Conservation (phyloP, 2,797 vertebrate genomes). For the Intellagama lesueurii region DNA sequence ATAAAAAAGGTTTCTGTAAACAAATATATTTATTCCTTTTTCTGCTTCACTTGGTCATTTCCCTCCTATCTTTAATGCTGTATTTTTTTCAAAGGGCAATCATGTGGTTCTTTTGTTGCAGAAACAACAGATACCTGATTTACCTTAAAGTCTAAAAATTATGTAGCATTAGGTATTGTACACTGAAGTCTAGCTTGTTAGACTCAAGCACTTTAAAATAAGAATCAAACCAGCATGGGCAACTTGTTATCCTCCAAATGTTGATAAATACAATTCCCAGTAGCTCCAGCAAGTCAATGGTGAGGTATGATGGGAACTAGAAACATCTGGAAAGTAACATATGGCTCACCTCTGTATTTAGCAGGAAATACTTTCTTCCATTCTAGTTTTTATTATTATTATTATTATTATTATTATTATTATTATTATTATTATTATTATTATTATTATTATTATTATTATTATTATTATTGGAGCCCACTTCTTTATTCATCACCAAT, state of each 20-base stretch:
- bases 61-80: not conserved
- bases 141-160: not conserved
- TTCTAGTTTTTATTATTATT: no score
- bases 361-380: not conserved
- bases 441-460: no score
- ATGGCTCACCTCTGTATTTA: not conserved
- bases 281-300: not conserved
- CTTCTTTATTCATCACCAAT: no score
- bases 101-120: not conserved
- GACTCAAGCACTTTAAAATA: not conserved
- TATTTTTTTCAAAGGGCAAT: not conserved
- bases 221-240: not conserved
- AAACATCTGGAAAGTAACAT: not conserved
- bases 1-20: not conserved
- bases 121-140: not conserved
- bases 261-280: not conserved
- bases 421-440: no score
- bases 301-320: not conserved
- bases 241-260: not conserved
- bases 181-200: not conserved
- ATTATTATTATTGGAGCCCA: no score
- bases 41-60: not conserved
- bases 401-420: no score
- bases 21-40: not conserved
- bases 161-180: no score